phyloP scores from a whole-genome alignment of 1,140 invertebrate species.

The Drosophila littoralis region DNA sequence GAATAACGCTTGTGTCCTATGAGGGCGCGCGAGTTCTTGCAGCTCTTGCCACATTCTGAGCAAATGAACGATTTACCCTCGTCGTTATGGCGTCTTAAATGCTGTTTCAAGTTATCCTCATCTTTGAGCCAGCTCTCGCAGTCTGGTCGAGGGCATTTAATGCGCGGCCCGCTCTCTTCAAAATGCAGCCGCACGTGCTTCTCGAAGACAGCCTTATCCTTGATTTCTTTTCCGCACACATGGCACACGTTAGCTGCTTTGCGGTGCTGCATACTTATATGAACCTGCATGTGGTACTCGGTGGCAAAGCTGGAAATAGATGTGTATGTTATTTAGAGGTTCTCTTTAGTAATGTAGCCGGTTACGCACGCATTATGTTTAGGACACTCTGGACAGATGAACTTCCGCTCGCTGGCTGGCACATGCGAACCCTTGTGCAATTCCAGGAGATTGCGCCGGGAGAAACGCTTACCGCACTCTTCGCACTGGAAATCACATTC shows the following conservation, averaged over 20 bases:
- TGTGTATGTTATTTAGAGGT: background rate
- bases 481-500: constrained; percentile 75
- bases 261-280: constrained; percentile 73
- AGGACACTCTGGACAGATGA: constrained; percentile 71
- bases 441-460: constrained; percentile 67
- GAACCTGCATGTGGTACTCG: constrained; percentile 74
- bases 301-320: constrained; percentile 66
- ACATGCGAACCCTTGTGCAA: constrained; percentile 79
- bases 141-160: constrained; percentile 74
- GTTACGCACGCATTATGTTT: constrained; percentile 68
- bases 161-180: constrained; percentile 74
- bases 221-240: constrained; percentile 79
- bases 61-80: constrained; percentile 73
- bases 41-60: constrained; percentile 73
- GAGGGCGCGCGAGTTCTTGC: constrained; percentile 74
- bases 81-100: constrained; percentile 74
- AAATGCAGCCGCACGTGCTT: constrained; percentile 80
- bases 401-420: constrained; percentile 68
- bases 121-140: constrained; percentile 82
- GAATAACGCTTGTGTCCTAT: constrained; percentile 78
- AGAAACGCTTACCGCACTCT: constrained; percentile 76
- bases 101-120: constrained; percentile 75
- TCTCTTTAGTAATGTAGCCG: no score
- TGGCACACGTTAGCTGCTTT: constrained; percentile 75
- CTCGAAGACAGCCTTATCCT: constrained; percentile 78